A percentile compares a stretch with the other conserved stretches of the same genome.
Evolutionary conservation across 2,888 invertebrate genomes (phyloP).

Genomic region (Diarsia dahlii): DNA sequence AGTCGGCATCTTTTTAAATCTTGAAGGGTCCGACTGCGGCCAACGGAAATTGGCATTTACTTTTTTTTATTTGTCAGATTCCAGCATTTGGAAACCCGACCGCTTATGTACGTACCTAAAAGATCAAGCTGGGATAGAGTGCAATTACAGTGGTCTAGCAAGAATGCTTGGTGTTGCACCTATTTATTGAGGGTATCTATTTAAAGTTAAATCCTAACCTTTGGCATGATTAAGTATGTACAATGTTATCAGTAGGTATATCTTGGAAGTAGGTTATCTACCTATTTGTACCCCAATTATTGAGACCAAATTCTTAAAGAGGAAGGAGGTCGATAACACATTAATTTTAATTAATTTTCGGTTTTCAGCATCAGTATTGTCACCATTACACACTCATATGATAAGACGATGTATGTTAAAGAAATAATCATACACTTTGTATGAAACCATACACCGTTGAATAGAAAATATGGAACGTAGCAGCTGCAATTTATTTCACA

Average conservation of each 20-base stretch:
- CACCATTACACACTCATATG: neutral
- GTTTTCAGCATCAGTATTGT: neutral
- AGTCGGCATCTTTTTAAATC: neutral
- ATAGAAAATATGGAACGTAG: constrained; percentile 30
- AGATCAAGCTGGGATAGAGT: neutral
- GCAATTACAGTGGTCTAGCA: neutral
- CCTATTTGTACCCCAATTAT: neutral
- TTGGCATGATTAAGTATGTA: too few species aligned
- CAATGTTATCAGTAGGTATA: too few species aligned
- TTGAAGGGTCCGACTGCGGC: neutral
- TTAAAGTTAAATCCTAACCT: too few species aligned
- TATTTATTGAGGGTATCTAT: neutral
- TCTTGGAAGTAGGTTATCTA: too few species aligned
- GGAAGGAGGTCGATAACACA: neutral
- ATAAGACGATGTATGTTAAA: neutral
- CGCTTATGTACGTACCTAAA: neutral
- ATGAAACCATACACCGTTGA: constrained; percentile 6
- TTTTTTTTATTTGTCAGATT: neutral
- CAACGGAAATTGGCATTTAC: neutral
- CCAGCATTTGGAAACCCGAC: neutral
- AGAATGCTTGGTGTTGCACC: neutral
- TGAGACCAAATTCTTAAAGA: neutral
- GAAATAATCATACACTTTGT: constrained; percentile 1
- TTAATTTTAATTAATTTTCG: neutral
- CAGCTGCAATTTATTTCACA: constrained; percentile 46